These are phyloP conservation scores for Ophion slaviceki DNA, from an alignment of 2,888 invertebrate species.

Conservation along the genomic window DNA sequence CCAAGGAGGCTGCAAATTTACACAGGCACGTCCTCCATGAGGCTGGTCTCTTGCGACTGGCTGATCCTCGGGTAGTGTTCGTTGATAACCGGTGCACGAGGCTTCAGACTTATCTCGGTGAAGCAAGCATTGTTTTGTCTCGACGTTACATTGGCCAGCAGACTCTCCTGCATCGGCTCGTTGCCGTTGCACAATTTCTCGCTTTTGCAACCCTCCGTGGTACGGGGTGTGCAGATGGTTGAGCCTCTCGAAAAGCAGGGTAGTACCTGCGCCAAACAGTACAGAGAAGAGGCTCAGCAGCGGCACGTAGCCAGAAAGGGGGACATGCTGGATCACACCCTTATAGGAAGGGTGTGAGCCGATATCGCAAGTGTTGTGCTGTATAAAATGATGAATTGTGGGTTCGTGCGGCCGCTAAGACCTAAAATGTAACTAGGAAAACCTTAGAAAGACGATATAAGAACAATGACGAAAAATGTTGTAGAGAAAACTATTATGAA, in stretches of 20 bases:
- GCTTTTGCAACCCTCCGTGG: constrained; percentile 86
- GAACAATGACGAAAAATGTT: too few relatives aligned
- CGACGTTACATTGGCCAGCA: constrained; percentile 81
- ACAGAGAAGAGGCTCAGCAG: background rate
- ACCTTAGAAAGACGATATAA: too few relatives aligned
- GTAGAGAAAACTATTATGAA: too few relatives aligned
- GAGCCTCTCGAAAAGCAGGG: constrained; percentile 79
- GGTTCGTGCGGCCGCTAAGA: too few relatives aligned
- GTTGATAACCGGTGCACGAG: constrained; percentile 65
- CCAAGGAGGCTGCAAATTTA: constrained; percentile 24
- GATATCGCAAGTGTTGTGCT: too few relatives aligned
- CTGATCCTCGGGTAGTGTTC: constrained; percentile 40
- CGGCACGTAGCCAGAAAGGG: background rate
- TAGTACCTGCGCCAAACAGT: constrained; percentile 71
- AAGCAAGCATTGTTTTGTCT: constrained; percentile 30
- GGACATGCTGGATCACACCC: background rate
- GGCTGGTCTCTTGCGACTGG: constrained; percentile 56
- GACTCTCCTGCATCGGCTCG: constrained; percentile 89
- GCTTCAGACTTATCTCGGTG: constrained; percentile 77
- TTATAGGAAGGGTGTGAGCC: too few relatives aligned
- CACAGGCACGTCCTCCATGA: constrained; percentile 61
- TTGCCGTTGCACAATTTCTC: constrained; percentile 91
- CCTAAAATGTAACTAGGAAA: too few relatives aligned
- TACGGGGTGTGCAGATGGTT: constrained; percentile 85
- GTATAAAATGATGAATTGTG: too few relatives aligned